Evolutionary conservation across 2,888 invertebrate species (phyloP), one percentile per base, ranked within the genome.

Genomic region (Microplitis deprimator): DNA sequence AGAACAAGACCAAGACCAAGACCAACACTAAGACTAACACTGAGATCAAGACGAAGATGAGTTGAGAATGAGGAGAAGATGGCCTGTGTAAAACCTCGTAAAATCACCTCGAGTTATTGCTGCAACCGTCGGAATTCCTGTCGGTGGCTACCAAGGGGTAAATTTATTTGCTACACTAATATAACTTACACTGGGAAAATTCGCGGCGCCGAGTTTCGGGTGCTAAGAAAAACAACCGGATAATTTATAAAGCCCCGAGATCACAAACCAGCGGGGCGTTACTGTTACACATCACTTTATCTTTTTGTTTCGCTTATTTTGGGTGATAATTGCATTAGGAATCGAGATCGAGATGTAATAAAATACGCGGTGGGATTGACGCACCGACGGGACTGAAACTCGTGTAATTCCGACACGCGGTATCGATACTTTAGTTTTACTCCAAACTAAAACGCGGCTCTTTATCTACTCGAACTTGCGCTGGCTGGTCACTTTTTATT

Each of bases 31-130:
- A 29, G 29, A 29, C 29, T 29, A 29, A 4, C 29, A 29, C 29
- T 2, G 20, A 29, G 29, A 29, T 29, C 29, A 29, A 29, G 29
- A 29, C 29, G 29, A 29, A 29, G 29, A 29, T 29, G 29, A 29
- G 29, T 3, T 29, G 29, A 29, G 62, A 60, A 62, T 68, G 50
- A 60, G 60, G n/a, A 62, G 61, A n/a, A 71, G 74, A 68, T 59
- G 61, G 17, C 16, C 10, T 7, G 50, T 71, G 77, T 77, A 77
- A 72, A 75, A 73, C 78, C 80, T 83, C 80, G 80, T 82, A 82
- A 83, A 84, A 75, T 81, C 79, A 67, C 64, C 79, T 69, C 79
- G 78, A 83, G 80, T 84, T 84, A 83, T 82, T 82, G 78, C 61
- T 13, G 50, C 50, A 59, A 20, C 67, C 73, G 64, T 73, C 50